Percentiles rank a stretch among this genome's conserved stretches.
phyloP scores from a whole-genome alignment of 2,113 vertebrate genomes.

The Agapornis roseicollis region DNA sequence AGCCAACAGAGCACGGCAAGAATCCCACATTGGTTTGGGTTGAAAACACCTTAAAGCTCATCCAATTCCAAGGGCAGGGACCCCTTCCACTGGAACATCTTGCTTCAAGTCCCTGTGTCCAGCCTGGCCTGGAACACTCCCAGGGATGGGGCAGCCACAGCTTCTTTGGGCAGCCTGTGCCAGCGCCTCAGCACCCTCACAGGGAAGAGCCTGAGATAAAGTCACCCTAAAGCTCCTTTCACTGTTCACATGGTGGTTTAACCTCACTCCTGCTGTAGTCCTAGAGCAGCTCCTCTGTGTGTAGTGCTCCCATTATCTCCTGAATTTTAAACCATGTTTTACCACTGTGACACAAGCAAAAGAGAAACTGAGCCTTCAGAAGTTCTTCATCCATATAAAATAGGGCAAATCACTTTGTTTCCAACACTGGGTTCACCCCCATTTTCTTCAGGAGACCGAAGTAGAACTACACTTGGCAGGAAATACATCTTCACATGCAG shows the following conservation, averaged over 20 bases:
- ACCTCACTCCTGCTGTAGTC: neutral
- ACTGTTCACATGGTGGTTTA: neutral
- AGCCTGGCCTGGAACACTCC: neutral
- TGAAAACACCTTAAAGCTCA: neutral
- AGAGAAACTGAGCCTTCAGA: neutral
- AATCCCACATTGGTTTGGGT: neutral
- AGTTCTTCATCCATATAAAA: neutral
- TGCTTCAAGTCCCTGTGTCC: neutral
- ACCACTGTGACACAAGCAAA: neutral
- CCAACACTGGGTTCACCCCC: neutral
- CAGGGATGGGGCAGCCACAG: neutral
- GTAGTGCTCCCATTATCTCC: neutral
- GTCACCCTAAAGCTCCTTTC: neutral
- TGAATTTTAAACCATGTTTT: neutral
- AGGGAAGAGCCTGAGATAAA: neutral
- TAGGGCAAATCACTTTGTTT: neutral
- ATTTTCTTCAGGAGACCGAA: neutral
- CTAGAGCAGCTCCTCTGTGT: neutral
- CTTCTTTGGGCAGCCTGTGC: neutral
- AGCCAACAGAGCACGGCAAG: fast-evolving
- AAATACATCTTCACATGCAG: neutral
- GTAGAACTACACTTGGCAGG: neutral
- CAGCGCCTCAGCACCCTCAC: neutral
- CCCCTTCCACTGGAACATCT: neutral
- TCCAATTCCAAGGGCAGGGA: neutral